Conservation (phyloP, 2,888 invertebrate species). For the Xestoiulus laeticollis region DNA sequence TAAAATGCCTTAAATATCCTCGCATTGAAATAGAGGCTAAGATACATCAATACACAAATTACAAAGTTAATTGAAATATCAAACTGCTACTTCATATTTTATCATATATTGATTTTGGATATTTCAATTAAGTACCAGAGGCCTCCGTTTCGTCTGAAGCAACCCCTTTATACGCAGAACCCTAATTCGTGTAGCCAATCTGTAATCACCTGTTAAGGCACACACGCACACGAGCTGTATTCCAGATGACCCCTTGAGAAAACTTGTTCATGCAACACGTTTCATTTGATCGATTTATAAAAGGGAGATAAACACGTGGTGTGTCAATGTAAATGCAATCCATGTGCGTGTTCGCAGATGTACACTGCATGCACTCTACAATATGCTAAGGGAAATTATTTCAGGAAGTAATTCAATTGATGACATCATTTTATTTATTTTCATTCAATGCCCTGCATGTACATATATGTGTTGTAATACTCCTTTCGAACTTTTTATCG, state of each 20-base stretch:
- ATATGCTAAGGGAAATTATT: neutral
- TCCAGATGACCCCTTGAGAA: neutral
- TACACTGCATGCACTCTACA: neutral
- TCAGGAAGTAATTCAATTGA: neutral
- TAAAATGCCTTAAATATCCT: neutral
- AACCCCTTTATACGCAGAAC: neutral
- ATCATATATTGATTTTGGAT: constrained; percentile 13
- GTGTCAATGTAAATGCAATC: neutral
- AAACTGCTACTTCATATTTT: neutral
- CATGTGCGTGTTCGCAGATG: neutral
- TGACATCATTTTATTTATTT: neutral
- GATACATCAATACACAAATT: too few species aligned
- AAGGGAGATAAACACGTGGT: neutral
- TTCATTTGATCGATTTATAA: constrained; percentile 21
- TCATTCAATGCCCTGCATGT: neutral
- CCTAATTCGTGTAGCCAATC: constrained; percentile 5
- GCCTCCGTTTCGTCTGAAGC: neutral
- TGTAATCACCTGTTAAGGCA: constrained; percentile 5
- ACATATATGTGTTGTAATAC: neutral
- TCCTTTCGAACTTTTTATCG: too few species aligned
- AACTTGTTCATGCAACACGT: neutral
- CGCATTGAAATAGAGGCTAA: too few species aligned
- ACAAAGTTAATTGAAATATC: neutral
- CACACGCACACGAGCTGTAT: neutral
- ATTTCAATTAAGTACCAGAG: neutral